Percentiles rank a stretch among this genome's conserved stretches.
phyloP scores from a whole-genome alignment of 2,888 invertebrate genomes.

The Temnothorax ravouxi region DNA sequence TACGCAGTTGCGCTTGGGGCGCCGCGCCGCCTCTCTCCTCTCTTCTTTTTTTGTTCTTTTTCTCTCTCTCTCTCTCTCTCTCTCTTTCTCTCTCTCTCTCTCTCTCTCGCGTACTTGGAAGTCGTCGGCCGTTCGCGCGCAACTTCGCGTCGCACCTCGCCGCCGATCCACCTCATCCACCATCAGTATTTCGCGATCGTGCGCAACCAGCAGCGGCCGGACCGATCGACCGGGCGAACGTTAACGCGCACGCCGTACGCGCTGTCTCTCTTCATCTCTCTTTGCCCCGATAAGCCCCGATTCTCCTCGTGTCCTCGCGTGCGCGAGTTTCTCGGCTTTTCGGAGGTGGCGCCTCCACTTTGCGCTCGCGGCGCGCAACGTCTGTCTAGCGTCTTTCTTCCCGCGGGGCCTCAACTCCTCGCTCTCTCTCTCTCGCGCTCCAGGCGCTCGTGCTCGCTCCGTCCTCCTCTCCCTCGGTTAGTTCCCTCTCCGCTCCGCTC shows the following conservation, averaged over 20 bases:
- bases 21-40: constrained; percentile 25
- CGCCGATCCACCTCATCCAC: constrained; percentile 49
- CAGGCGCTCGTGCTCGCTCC: constrained; percentile 20
- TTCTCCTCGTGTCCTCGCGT: not conserved
- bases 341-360: constrained; percentile 73
- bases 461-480: constrained; percentile 32
- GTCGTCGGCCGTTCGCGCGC: constrained; percentile 44
- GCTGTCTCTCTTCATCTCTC: constrained; percentile 9
- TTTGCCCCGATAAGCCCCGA: not conserved
- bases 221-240: not conserved
- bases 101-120: not conserved
- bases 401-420: constrained; percentile 8
- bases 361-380: constrained; percentile 45
- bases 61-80: too few relatives aligned
- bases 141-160: constrained; percentile 55
- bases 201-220: constrained; percentile 45
- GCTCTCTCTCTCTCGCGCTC: not conserved
- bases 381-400: constrained; percentile 21
- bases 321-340: constrained; percentile 67
- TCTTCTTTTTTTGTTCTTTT: not conserved
- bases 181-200: constrained; percentile 69
- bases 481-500: constrained; percentile 14
- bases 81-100: not conserved
- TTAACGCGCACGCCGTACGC: not conserved
- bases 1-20: constrained; percentile 42